A percentile compares a stretch with the other conserved stretches of the same genome.
These are phyloP conservation scores for Euborellia annulipes DNA, from an alignment of 1,140 invertebrate species.

Conservation along the genomic window DNA sequence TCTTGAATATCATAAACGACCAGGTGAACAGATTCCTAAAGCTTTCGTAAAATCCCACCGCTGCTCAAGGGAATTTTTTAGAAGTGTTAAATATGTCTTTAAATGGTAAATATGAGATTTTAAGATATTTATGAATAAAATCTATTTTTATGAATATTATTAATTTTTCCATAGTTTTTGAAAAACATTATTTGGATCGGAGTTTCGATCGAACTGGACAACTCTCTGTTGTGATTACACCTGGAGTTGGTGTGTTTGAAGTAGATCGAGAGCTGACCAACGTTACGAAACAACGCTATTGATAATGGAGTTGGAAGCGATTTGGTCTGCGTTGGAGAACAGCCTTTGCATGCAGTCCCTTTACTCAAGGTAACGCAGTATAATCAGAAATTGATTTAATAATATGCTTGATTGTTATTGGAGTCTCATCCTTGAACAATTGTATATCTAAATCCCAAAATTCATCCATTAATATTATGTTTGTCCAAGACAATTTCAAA, in stretches of 20 bases:
- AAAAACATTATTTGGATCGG: conserved; percentile 93
- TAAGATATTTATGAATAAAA: too few relatives aligned
- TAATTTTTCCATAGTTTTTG: conserved; percentile 60
- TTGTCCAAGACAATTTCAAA: too few relatives aligned
- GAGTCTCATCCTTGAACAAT: too few relatives aligned
- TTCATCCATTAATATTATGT: too few relatives aligned
- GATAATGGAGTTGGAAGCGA: conserved; percentile 92
- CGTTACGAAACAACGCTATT: conserved; percentile 93
- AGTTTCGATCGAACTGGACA: conserved; percentile 98
- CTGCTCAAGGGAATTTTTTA: conserved; percentile 92
- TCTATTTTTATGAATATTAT: conserved; percentile 2
- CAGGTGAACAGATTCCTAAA: conserved; percentile 54
- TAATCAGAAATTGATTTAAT: too few relatives aligned
- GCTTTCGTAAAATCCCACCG: conserved; percentile 84
- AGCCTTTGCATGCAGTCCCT: conserved; percentile 95
- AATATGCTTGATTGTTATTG: too few relatives aligned
- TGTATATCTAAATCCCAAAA: too few relatives aligned
- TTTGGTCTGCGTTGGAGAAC: conserved; percentile 95
- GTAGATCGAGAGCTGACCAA: conserved; percentile 94
- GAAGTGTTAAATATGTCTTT: conserved; percentile 97
- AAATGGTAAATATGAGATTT: conserved; percentile 50
- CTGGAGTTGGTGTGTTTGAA: conserved; percentile 93
- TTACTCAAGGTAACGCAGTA: conserved; percentile 76
- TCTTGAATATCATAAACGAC: conserved; percentile 67
- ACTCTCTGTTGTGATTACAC: conserved; percentile 94